Conservation (phyloP, 2,113 vertebrate species). For the Brachyhypopomus gauderio region DNA sequence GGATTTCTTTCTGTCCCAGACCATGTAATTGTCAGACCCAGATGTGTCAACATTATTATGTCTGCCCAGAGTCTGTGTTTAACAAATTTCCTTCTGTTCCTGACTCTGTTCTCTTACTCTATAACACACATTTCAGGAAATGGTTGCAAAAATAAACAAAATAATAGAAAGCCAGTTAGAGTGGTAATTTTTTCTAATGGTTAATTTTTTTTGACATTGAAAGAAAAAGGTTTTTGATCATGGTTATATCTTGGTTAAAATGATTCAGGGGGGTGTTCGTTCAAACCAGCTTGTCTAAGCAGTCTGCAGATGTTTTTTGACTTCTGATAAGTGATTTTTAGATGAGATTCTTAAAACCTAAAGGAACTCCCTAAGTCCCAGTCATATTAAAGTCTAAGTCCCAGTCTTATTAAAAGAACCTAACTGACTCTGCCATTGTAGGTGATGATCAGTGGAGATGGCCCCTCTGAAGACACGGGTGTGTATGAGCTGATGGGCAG, state of each 20-base stretch:
- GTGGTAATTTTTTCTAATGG: no score
- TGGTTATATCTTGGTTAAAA: not conserved
- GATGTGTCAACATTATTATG: not conserved
- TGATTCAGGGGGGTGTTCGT: not conserved
- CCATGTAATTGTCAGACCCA: not conserved
- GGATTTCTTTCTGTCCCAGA: conserved; percentile 8
- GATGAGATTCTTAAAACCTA: not conserved
- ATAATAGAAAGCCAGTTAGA: no score
- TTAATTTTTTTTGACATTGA: no score
- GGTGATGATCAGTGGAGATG: conserved; percentile 46
- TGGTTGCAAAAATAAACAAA: not conserved
- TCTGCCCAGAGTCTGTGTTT: not conserved
- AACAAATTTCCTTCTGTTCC: conserved; percentile 5
- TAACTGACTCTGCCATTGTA: conserved; percentile 59
- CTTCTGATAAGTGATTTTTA: not conserved
- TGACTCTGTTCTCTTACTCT: not conserved
- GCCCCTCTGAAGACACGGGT: conserved; percentile 55
- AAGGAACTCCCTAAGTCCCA: not conserved
- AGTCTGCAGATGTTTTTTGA: not conserved
- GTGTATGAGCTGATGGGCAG: conserved; percentile 70
- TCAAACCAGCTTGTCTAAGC: not conserved
- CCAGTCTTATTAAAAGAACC: not conserved
- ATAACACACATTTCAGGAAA: not conserved
- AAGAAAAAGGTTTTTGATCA: not conserved
- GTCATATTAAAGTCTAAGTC: not conserved